Base-by-base conservation (phyloP, 2,888 invertebrate genomes). In the Ferrisia virgata region DNA sequence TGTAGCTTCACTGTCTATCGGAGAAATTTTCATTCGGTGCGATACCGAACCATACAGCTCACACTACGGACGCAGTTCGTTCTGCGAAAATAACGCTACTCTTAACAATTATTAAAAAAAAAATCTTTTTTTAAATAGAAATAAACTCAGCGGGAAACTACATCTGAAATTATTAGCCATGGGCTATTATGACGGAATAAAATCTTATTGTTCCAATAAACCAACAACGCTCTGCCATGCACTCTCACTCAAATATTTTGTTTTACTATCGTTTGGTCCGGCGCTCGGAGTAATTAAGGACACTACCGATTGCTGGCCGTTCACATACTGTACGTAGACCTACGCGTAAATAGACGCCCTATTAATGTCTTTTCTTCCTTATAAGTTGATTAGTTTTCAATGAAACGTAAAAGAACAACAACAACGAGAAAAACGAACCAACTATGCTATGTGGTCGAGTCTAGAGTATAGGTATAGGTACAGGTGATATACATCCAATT, bases 201-300 rank as follows among this genome's bases (percentile, higher is more conserved):
- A 80, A 80, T 80, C 47, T 80, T 25, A n/a, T 64, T 64, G 64
- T 81, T 81, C 81, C 81, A 53, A 31, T 53, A 81, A 81, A 81
- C 81, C 81, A 81, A 81, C 58, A 81, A 47, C 47, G 47, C 18
- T 58, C n/a, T 8, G 33, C 33, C 81, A n/a, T n/a, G n/a, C n/a
- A 47, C 58, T 81, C 31, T 58, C 81, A 31, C 64, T 18, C 13
- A 13, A 58, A 22, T 36, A 82, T 82, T 82, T 76, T 82, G 69
- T 82, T 82, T 82, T 82, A 69, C 36, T 36, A 64, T 64, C 58
- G 58, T 33, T 33, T 25, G 36, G 22, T 33, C 31, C 33, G 72
- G n/a, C 33, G 31, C 33, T 33, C 28, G 15, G 28, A 25, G 72
- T 82, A 69, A 82, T 82, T 82, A 82, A 82, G 82, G 72, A 33